Evolutionary conservation across 2,113 vertebrate species (phyloP).

Genomic region (Todiramphus saurophagus): DNA sequence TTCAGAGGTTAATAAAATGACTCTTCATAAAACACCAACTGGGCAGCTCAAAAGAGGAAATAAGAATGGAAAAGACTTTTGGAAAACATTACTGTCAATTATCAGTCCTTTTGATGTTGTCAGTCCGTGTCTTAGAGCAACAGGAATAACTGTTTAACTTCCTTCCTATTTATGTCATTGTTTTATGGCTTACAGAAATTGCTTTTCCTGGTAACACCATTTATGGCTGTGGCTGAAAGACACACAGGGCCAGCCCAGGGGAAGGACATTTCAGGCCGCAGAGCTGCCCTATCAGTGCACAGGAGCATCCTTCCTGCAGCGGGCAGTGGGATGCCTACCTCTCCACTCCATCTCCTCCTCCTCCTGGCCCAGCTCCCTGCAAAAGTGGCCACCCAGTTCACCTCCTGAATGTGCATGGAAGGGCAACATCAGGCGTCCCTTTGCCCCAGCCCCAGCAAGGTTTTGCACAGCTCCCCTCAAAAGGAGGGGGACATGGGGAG

Average conservation of each 20-base stretch:
- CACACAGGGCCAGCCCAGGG: rapidly evolving
- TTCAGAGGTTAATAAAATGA: constrained; percentile 21
- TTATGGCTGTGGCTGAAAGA: neutral
- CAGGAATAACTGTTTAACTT: constrained; percentile 51
- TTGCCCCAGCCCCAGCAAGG: neutral
- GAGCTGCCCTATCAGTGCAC: neutral
- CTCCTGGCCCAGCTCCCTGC: neutral
- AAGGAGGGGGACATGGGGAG: too few relatives aligned
- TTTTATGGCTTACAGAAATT: constrained; percentile 16
- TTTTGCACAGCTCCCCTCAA: neutral
- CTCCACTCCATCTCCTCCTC: neutral
- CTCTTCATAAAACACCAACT: neutral
- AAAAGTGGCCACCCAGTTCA: neutral
- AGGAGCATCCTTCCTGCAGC: neutral
- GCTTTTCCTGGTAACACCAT: constrained; percentile 18
- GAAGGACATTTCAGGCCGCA: neutral
- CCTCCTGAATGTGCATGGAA: rapidly evolving
- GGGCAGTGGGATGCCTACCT: neutral
- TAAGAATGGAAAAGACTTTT: neutral
- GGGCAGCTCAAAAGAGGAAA: constrained; percentile 6
- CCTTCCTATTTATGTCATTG: constrained; percentile 51
- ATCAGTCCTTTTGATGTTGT: constrained; percentile 35
- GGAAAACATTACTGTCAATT: constrained; percentile 44
- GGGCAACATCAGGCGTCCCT: rapidly evolving
- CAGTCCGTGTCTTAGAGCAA: constrained; percentile 33